These are phyloP conservation scores for Paramormyrops hopkinsi DNA, from an alignment of 2,797 vertebrate species.

Conservation along the genomic window DNA sequence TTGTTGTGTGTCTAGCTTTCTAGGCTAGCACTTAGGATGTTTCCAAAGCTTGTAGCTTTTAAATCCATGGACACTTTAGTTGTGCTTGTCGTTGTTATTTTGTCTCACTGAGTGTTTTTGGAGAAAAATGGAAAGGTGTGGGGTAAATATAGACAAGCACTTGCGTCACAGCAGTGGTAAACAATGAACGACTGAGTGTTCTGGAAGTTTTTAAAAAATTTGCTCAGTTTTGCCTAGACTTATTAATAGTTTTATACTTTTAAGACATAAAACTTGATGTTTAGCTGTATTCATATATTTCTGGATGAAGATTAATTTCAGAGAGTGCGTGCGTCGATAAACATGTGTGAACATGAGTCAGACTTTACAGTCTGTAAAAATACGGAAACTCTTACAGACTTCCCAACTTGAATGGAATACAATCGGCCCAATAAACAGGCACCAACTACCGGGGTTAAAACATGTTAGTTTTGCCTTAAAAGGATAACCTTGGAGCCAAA, in stretches of 20 bases:
- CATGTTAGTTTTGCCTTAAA: constrained; percentile 15
- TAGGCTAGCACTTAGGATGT: neutral
- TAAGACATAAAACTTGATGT: neutral
- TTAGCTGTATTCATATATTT: constrained; percentile 11
- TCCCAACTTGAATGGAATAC: neutral
- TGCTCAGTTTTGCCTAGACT: constrained; percentile 4
- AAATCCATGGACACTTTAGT: neutral
- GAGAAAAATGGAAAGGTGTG: neutral
- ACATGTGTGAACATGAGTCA: neutral
- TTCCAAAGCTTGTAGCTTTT: constrained; percentile 21
- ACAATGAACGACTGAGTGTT: neutral
- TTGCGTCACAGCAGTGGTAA: neutral
- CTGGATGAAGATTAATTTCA: neutral
- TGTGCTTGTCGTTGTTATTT: neutral
- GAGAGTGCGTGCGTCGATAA: neutral
- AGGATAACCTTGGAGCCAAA: constrained; percentile 1
- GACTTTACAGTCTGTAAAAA: constrained; percentile 7
- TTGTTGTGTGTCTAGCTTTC: constrained; percentile 35
- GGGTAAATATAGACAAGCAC: neutral
- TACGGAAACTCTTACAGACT: neutral
- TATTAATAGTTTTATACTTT: constrained; percentile 2
- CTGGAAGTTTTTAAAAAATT: neutral
- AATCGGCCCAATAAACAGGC: constrained; percentile 1
- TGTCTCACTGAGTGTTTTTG: neutral
- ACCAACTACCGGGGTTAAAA: neutral